Conservation (phyloP, 2,113 vertebrate species). For the Erythrocebus patas region DNA sequence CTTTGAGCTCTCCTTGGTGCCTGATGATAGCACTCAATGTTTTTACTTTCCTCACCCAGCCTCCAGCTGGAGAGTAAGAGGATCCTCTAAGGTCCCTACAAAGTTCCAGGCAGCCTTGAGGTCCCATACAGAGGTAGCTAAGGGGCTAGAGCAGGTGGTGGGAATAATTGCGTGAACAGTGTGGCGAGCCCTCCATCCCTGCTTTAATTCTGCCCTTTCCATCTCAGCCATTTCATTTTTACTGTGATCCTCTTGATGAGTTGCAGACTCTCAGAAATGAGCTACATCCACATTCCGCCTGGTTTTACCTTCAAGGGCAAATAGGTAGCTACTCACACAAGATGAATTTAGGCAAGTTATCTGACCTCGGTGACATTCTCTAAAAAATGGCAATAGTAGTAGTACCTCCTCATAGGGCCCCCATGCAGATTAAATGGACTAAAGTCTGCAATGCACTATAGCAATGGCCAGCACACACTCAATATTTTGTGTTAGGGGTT, state of each 20-base stretch:
- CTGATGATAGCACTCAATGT: neutral
- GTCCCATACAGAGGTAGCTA: neutral
- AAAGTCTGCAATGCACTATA: accelerated
- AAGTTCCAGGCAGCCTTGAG: neutral
- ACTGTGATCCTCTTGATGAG: neutral
- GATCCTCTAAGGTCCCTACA: neutral
- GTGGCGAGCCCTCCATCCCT: accelerated
- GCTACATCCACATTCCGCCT: neutral
- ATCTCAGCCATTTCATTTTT: neutral
- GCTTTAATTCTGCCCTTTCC: neutral
- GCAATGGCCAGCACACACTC: neutral
- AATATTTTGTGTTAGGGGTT: neutral
- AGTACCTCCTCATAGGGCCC: neutral
- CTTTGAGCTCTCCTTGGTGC: neutral
- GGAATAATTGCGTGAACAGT: neutral
- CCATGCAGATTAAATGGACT: neutral
- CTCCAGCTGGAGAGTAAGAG: neutral
- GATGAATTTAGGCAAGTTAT: neutral
- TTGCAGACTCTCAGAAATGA: neutral
- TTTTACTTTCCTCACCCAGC: neutral
- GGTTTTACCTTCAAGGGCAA: neutral
- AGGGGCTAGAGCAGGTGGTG: neutral
- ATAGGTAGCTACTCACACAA: neutral
- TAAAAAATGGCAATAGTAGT: neutral
- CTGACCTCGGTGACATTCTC: neutral